Evolutionary conservation across 2,113 vertebrate genomes (phyloP).

Genomic region (Ammodramus savannarum): DNA sequence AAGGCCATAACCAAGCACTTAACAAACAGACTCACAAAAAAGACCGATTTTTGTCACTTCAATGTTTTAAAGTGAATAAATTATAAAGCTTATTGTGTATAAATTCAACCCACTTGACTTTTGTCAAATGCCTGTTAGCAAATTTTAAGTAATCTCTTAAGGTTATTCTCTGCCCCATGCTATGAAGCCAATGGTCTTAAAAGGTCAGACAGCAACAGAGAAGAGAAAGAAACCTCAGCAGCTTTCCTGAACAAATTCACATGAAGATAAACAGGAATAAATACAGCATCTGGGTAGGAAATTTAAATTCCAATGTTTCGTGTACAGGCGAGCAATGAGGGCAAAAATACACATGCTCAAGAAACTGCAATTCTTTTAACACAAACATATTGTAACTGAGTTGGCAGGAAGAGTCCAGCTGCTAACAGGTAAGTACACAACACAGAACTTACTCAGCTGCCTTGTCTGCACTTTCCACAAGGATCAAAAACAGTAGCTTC

Average conservation of each 20-base stretch:
- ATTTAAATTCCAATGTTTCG: background rate
- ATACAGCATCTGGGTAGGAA: background rate
- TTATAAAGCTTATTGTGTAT: background rate
- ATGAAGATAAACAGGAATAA: background rate
- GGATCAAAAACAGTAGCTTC: background rate
- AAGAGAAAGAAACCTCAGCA: background rate
- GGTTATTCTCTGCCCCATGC: background rate
- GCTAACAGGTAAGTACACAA: background rate
- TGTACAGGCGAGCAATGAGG: background rate
- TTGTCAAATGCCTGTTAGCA: background rate
- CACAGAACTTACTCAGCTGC: background rate
- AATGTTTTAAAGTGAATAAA: background rate
- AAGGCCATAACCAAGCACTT: background rate
- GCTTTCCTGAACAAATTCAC: background rate
- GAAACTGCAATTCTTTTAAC: background rate
- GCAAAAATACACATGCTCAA: background rate
- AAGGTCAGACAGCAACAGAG: background rate
- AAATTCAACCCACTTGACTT: background rate
- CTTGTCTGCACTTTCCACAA: background rate
- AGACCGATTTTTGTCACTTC: background rate
- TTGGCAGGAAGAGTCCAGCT: background rate
- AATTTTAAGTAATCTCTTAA: background rate
- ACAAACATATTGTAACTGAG: background rate
- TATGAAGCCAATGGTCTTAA: background rate
- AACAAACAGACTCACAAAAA: background rate